These are phyloP conservation scores for Paradoxurus hermaphroditus DNA, from an alignment of 2,113 vertebrate species.

Conservation along the genomic window DNA sequence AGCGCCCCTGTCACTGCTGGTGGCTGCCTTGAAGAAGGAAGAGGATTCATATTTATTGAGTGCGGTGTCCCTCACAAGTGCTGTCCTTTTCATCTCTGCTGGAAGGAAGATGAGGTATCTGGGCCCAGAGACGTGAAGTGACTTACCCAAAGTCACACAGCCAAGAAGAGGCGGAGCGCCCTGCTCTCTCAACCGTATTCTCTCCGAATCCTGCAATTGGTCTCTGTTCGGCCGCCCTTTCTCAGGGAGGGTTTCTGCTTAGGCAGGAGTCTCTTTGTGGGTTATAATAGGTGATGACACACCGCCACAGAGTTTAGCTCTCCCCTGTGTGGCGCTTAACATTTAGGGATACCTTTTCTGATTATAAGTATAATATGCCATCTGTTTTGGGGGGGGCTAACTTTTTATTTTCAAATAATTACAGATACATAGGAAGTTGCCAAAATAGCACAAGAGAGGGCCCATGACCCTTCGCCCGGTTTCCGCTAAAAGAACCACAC, in stretches of 20 bases:
- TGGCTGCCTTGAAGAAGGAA: background rate
- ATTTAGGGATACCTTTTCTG: conserved; percentile 23
- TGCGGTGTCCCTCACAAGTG: background rate
- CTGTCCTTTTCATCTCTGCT: background rate
- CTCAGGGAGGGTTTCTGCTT: background rate
- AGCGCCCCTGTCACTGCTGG: background rate
- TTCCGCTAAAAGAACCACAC: background rate
- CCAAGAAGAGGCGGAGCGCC: background rate
- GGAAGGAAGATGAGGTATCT: background rate
- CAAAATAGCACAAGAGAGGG: background rate
- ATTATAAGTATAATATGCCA: background rate
- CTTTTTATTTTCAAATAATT: conserved; percentile 50
- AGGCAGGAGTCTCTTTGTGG: background rate
- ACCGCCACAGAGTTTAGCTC: background rate
- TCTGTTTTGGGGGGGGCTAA: background rate
- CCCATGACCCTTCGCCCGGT: background rate
- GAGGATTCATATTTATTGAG: background rate
- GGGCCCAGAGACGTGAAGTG: background rate
- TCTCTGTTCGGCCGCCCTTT: conserved; percentile 13
- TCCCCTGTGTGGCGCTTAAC: background rate
- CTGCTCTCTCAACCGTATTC: background rate
- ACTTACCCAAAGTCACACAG: background rate
- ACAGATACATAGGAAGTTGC: conserved; percentile 16
- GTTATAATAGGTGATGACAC: background rate
- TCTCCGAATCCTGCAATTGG: background rate